Evolutionary conservation across 2,113 vertebrate species (phyloP).

Genomic region (Poicephalus gulielmi): DNA sequence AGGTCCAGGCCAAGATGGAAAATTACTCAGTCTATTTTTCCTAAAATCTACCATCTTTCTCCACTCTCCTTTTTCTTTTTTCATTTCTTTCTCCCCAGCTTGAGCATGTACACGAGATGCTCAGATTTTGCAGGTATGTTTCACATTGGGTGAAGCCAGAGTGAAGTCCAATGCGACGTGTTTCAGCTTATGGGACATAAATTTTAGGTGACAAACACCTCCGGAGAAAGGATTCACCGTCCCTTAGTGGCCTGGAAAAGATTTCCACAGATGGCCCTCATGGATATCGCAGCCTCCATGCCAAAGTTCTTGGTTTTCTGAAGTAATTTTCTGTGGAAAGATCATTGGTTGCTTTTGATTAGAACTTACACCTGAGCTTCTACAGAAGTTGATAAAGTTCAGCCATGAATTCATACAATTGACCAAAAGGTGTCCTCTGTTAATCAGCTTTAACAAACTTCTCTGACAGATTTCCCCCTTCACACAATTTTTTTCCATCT

Average conservation of each 20-base stretch:
- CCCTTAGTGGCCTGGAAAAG: not conserved
- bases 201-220: not conserved
- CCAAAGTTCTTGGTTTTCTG: not conserved
- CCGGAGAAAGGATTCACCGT: not conserved
- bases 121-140: not conserved
- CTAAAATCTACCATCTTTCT: constrained; percentile 27
- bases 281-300: not conserved
- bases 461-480: not conserved
- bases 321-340: not conserved
- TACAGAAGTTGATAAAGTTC: not conserved
- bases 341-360: not conserved
- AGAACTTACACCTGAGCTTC: not conserved
- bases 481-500: not conserved
- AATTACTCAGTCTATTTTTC: constrained; percentile 39
- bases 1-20: constrained; percentile 12
- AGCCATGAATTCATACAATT: not conserved
- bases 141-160: not conserved
- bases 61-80: not conserved
- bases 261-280: not conserved
- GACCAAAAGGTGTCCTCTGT: not conserved
- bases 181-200: not conserved
- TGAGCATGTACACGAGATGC: not conserved
- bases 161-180: not conserved
- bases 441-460: not conserved
- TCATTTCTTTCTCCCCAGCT: not conserved